Percentiles rank a stretch among this genome's conserved stretches.
These are phyloP conservation scores for Malurus leucopterus DNA, from an alignment of 2,797 vertebrate species.

Conservation along the genomic window DNA sequence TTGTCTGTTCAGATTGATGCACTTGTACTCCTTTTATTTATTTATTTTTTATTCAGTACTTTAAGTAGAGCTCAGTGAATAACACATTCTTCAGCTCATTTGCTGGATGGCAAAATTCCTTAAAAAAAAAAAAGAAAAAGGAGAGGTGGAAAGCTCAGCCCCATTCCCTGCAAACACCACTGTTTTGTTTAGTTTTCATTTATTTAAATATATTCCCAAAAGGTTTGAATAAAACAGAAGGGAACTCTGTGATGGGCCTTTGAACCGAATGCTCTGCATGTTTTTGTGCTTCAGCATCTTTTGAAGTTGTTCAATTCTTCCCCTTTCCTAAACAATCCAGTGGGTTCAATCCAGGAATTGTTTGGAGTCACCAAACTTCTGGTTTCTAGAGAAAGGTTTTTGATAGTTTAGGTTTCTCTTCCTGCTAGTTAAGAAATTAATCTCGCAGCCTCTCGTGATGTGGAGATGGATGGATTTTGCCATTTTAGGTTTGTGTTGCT, in stretches of 20 bases:
- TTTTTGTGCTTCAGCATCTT: slow-evolving; percentile 14
- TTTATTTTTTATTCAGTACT: neutral
- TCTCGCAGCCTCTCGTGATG: neutral
- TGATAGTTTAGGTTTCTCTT: neutral
- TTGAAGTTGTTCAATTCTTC: neutral
- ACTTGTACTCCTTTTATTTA: neutral
- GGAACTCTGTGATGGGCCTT: neutral
- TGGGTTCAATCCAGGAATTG: neutral
- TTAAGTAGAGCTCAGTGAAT: neutral
- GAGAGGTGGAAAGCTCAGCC: neutral
- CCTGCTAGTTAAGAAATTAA: neutral
- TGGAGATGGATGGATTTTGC: neutral
- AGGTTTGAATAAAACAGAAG: slow-evolving; percentile 38
- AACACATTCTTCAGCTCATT: neutral
- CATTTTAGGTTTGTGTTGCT: neutral
- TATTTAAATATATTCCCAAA: slow-evolving; percentile 34
- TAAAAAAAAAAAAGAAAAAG: neutral
- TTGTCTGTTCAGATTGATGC: neutral
- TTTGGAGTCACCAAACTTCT: neutral
- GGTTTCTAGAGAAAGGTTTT: neutral
- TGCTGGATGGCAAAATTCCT: neutral
- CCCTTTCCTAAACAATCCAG: neutral
- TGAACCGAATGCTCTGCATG: neutral
- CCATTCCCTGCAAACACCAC: neutral
- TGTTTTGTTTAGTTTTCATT: slow-evolving; percentile 38